phyloP scores from a whole-genome alignment of 2,888 invertebrate species.

The Epinotia nisella region DNA sequence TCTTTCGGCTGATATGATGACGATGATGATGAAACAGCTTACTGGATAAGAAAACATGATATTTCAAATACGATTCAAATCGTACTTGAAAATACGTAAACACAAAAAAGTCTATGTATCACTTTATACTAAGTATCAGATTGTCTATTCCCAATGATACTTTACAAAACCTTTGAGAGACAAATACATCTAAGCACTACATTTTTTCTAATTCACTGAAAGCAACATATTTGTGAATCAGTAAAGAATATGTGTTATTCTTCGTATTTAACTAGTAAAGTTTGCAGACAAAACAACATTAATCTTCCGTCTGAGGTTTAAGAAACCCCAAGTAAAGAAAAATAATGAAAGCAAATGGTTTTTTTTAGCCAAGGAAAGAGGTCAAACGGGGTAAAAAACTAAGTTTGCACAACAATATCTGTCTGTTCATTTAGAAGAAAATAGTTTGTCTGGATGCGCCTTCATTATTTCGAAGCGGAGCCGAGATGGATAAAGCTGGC shows the following conservation, averaged over 20 bases:
- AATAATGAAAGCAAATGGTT: constrained; percentile 33
- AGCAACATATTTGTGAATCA: not conserved
- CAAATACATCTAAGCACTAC: not conserved
- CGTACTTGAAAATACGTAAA: too few species aligned
- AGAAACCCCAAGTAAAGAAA: constrained; percentile 11
- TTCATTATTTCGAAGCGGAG: constrained; percentile 71
- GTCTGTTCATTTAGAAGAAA: constrained; percentile 65
- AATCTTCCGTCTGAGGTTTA: not conserved
- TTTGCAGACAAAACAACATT: not conserved
- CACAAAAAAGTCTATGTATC: too few species aligned
- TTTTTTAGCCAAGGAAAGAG: constrained; percentile 47
- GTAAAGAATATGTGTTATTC: not conserved
- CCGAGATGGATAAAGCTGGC: constrained; percentile 58
- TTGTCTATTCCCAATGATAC: not conserved
- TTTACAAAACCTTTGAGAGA: not conserved
- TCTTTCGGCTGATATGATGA: too few species aligned
- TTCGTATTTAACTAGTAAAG: not conserved
- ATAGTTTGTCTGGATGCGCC: constrained; percentile 62
- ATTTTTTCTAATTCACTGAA: not conserved
- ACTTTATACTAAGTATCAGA: too few species aligned
- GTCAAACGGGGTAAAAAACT: constrained; percentile 50
- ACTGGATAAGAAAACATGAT: too few species aligned
- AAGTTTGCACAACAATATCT: constrained; percentile 64
- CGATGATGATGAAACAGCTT: too few species aligned
- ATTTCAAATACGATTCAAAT: too few species aligned